Conservation (phyloP, 2,113 vertebrate genomes). For the Tyrannus savana region DNA sequence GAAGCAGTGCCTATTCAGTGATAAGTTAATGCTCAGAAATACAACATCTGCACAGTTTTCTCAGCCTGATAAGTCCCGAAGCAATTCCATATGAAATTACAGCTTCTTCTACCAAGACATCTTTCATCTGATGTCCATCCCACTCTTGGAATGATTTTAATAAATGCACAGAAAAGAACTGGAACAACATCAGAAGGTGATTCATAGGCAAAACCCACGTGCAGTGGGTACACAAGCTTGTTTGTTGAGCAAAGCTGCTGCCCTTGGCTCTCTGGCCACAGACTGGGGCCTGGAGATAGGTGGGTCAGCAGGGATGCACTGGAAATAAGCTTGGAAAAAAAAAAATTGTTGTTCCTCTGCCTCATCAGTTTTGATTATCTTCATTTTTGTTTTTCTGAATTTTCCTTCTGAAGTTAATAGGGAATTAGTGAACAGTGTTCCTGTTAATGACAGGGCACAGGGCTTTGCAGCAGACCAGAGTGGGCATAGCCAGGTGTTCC, state of each 20-base stretch:
- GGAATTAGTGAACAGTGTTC: background rate
- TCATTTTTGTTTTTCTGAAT: background rate
- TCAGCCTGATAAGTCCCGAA: background rate
- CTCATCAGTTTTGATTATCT: background rate
- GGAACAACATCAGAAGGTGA: constrained; percentile 22
- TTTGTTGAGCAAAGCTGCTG: background rate
- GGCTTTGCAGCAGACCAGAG: background rate
- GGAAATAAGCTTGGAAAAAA: background rate
- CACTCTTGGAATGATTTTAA: background rate
- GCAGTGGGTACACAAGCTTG: background rate
- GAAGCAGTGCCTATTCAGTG: background rate
- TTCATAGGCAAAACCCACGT: background rate
- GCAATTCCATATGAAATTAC: background rate
- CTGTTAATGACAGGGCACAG: background rate
- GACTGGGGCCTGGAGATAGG: background rate
- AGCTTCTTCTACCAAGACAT: background rate
- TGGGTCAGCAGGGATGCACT: background rate
- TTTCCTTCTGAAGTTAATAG: background rate
- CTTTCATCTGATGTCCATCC: background rate
- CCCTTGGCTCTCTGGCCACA: background rate
- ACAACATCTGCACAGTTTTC: background rate
- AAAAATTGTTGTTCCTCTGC: background rate
- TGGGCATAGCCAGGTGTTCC: background rate
- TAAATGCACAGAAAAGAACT: background rate
- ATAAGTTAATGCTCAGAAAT: constrained; percentile 2